These are phyloP conservation scores for Campaea margaritaria DNA, from an alignment of 2,888 invertebrate genomes.

Conservation along the genomic window DNA sequence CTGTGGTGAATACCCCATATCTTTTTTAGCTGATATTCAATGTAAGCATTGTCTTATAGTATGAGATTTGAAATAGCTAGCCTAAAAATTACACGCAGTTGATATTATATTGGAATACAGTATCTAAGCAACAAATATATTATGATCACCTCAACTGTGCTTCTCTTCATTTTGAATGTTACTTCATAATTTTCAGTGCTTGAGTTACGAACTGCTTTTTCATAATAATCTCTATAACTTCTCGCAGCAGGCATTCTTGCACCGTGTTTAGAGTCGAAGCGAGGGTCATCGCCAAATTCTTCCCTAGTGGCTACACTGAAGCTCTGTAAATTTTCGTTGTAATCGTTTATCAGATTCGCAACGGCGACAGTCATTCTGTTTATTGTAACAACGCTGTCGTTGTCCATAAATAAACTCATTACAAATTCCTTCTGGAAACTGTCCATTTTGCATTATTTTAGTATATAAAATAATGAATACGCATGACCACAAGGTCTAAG, in stretches of 20 bases:
- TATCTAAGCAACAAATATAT: neutral
- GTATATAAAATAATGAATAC: too few species aligned
- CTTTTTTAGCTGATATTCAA: too few species aligned
- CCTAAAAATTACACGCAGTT: neutral
- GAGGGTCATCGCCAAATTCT: slow-evolving; percentile 43
- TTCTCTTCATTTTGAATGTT: slow-evolving; percentile 67
- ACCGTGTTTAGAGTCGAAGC: neutral
- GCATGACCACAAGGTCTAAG: too few species aligned
- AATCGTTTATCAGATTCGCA: slow-evolving; percentile 70
- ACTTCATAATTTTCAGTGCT: slow-evolving; percentile 64
- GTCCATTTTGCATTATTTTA: slow-evolving; percentile 48
- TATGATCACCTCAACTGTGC: slow-evolving; percentile 66
- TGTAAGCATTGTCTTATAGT: too few species aligned
- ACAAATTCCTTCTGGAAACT: slow-evolving; percentile 69
- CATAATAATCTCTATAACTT: slow-evolving; percentile 56
- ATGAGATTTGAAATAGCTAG: neutral
- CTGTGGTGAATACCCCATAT: neutral
- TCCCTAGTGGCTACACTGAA: slow-evolving; percentile 56
- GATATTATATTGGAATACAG: neutral
- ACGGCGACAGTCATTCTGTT: slow-evolving; percentile 70
- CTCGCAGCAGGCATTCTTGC: slow-evolving; percentile 24
- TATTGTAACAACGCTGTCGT: slow-evolving; percentile 63
- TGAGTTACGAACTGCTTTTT: slow-evolving; percentile 59
- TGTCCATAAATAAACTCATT: slow-evolving; percentile 72
- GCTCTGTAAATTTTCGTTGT: slow-evolving; percentile 62